Evolutionary conservation across 2,797 vertebrate species (phyloP).

Genomic region (Rhincodon typus): DNA sequence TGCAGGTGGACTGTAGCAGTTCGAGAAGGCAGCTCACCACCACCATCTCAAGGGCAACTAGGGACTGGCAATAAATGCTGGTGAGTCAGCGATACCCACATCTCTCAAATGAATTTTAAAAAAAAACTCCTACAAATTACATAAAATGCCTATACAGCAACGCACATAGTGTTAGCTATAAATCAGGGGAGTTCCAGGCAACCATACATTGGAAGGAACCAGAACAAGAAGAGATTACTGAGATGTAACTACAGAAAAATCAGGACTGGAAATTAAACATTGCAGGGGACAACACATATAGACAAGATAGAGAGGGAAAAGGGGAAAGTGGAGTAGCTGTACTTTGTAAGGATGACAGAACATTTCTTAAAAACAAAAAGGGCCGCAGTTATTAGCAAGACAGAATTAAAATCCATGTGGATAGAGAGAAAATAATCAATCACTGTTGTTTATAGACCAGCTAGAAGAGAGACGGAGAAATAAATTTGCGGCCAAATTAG

Average conservation of each 20-base stretch:
- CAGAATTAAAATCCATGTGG: neutral
- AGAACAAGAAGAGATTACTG: neutral
- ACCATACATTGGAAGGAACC: neutral
- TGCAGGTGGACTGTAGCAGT: no score
- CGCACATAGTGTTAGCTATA: neutral
- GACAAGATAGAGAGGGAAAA: neutral
- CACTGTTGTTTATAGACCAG: neutral
- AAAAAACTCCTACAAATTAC: neutral
- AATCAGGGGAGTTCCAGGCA: neutral
- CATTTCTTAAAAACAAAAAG: neutral
- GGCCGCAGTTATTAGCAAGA: neutral
- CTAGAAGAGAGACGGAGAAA: neutral
- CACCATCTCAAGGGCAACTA: no score
- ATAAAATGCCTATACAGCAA: neutral
- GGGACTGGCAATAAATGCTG: no score
- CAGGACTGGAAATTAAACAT: neutral
- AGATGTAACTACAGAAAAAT: neutral
- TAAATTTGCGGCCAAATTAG: neutral
- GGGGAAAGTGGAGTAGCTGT: neutral
- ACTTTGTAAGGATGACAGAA: neutral
- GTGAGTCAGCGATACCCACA: no score
- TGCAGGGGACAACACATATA: neutral
- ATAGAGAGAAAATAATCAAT: neutral
- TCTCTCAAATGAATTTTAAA: no score
- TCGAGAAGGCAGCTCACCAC: no score